Evolutionary conservation across 1,140 invertebrate species (phyloP), one percentile per base, ranked within the genome.

Genomic region (Piezodorus guildinii): DNA sequence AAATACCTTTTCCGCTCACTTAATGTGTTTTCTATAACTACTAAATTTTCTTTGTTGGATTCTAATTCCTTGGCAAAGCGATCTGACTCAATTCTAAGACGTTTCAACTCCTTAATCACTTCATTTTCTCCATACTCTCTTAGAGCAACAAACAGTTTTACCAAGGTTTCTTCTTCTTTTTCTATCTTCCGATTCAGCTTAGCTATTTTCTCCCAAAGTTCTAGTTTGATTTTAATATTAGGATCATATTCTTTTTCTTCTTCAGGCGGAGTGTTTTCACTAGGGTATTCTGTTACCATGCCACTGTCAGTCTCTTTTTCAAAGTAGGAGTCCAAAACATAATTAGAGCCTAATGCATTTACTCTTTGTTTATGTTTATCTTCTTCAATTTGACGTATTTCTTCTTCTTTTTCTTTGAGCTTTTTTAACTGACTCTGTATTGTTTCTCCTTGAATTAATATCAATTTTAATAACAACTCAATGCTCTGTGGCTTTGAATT

Each of bases 371-470:
- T 73, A 72, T 91, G 88, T 52, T 86, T 83, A 67, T 86, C 82
- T 63, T 87, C 83, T 77, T 91, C 88, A 67, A 87, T 79, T 62
- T 80, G 79, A 30, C 84, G 82, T 67, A 91, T 91, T 68, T 87
- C 52, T 25, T 83, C 80, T 71, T 91, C 88, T 71, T 87, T 86
- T 67, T 90, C 84, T 66, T 86, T 78, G 54, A 80, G 77, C 69
- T 75, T 73, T 54, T 80, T 79, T 64, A 87, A 76, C 72, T 90
- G 85, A 64, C 82, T 80, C 68, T 87, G 82, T 66, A 91, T 87
- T n/a, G 85, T 86, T 71, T 86, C 83, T 69, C 86, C 87, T 76
- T 90, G 87, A n/a, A 83, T 83, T 63, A 89, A 76, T 65, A 91
- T 87, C 65, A 88, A 78, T 68, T 86, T 85, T 64, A 88, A 81